Percentiles rank a stretch among this genome's conserved stretches.
These are phyloP conservation scores for Coronaproctus castanopsis DNA, from an alignment of 2,888 invertebrate species.

Conservation along the genomic window DNA sequence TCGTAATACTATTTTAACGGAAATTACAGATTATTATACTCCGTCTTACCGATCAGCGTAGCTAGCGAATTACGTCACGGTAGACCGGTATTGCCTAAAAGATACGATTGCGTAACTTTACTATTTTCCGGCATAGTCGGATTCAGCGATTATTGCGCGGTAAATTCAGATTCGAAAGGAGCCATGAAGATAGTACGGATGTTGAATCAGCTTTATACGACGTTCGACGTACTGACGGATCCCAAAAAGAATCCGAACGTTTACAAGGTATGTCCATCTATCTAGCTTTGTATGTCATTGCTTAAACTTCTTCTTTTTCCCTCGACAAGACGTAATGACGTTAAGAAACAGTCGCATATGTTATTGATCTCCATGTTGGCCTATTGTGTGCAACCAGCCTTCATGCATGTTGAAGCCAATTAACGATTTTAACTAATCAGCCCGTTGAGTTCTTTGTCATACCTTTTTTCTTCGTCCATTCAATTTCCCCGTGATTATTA, in stretches of 20 bases:
- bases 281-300: not conserved
- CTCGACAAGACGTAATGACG: not conserved
- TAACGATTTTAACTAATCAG: too few relatives aligned
- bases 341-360: too few relatives aligned
- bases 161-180: conserved; percentile 72
- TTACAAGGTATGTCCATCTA: conserved; percentile 54
- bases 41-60: conserved; percentile 79
- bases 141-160: conserved; percentile 74
- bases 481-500: too few relatives aligned
- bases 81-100: conserved; percentile 68
- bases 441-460: too few relatives aligned
- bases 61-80: conserved; percentile 86
- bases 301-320: not conserved
- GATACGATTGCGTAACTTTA: conserved; percentile 76
- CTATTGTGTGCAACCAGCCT: too few relatives aligned
- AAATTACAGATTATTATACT: conserved; percentile 66
- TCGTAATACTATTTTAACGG: too few relatives aligned
- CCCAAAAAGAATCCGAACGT: conserved; percentile 81
- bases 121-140: conserved; percentile 88
- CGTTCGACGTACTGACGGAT: conserved; percentile 82
- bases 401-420: too few relatives aligned
- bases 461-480: too few relatives aligned
- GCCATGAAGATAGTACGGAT: conserved; percentile 92
- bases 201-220: conserved; percentile 80
- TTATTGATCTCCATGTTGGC: too few relatives aligned